Percentiles rank a stretch among this genome's conserved stretches.
phyloP scores from a whole-genome alignment of 2,888 invertebrate species.

The Athalia rosae region DNA sequence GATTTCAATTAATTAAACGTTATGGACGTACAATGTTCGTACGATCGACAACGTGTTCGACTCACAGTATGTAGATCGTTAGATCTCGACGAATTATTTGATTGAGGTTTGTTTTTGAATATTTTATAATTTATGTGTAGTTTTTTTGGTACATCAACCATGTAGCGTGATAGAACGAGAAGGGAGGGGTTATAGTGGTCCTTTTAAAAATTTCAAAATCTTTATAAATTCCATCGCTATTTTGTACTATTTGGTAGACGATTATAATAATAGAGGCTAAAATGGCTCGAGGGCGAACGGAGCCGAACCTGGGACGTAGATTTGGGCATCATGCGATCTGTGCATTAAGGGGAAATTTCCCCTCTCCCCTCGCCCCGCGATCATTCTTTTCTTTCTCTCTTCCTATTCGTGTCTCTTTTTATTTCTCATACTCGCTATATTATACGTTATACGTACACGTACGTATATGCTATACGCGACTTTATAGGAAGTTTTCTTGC shows the following conservation, averaged over 20 bases:
- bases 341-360: slow-evolving; percentile 55
- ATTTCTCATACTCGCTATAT: slow-evolving; percentile 36
- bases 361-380: slow-evolving; percentile 35
- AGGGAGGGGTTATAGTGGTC: background rate
- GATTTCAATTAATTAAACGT: too few relatives aligned
- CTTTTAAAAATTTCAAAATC: slow-evolving; percentile 32
- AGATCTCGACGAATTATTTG: too few relatives aligned
- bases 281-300: slow-evolving; percentile 32
- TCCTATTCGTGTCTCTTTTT: slow-evolving; percentile 39
- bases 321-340: slow-evolving; percentile 60
- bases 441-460: slow-evolving; percentile 39
- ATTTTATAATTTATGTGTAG: too few relatives aligned
- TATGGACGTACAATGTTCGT: too few relatives aligned
- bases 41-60: too few relatives aligned
- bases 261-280: slow-evolving; percentile 54
- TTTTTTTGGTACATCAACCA: too few relatives aligned
- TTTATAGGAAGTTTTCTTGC: slow-evolving; percentile 28
- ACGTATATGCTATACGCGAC: background rate
- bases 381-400: slow-evolving; percentile 8
- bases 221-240: slow-evolving; percentile 42
- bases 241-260: slow-evolving; percentile 53
- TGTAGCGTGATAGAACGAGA: too few relatives aligned
- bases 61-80: too few relatives aligned
- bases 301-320: slow-evolving; percentile 50
- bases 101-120: too few relatives aligned